A percentile compares a stretch with the other conserved stretches of the same genome.
These are phyloP conservation scores for Clivina fossor DNA, from an alignment of 2,888 invertebrate genomes.

Conservation along the genomic window DNA sequence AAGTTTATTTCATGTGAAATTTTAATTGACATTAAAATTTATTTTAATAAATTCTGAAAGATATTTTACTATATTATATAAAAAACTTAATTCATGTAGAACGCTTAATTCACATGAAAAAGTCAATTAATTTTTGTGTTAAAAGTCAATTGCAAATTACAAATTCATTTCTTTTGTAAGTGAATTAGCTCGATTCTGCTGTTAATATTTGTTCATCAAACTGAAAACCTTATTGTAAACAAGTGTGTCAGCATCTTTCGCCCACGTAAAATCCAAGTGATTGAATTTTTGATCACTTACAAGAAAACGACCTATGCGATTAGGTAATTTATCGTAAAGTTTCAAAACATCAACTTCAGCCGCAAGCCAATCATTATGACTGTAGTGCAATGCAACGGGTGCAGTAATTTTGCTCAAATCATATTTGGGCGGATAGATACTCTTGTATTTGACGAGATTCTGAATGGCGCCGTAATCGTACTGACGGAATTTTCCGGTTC, in stretches of 20 bases:
- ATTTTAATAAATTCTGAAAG: too few species aligned
- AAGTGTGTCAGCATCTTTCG: constrained; percentile 51
- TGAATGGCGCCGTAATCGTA: constrained; percentile 57
- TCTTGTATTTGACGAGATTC: constrained; percentile 46
- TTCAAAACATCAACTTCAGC: constrained; percentile 54
- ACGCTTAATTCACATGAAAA: too few species aligned
- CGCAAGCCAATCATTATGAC: constrained; percentile 57
- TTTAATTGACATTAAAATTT: too few species aligned
- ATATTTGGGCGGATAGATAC: constrained; percentile 52
- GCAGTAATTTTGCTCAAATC: constrained; percentile 50
- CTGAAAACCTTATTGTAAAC: constrained; percentile 38
- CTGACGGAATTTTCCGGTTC: constrained; percentile 57
- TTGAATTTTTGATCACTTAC: constrained; percentile 57
- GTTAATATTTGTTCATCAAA: constrained; percentile 34
- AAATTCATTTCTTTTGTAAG: too few species aligned
- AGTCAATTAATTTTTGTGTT: too few species aligned
- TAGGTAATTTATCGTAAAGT: constrained; percentile 51
- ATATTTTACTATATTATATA: too few species aligned
- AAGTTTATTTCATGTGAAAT: too few species aligned
- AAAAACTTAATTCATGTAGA: too few species aligned
- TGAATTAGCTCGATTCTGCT: too few species aligned
- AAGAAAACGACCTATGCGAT: constrained; percentile 55
- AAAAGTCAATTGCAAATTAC: too few species aligned
- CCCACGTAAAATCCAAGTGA: constrained; percentile 62
- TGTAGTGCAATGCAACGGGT: constrained; percentile 54